These are phyloP conservation scores for Phylloscopus collybita DNA, from an alignment of 2,797 vertebrate genomes.

Conservation along the genomic window DNA sequence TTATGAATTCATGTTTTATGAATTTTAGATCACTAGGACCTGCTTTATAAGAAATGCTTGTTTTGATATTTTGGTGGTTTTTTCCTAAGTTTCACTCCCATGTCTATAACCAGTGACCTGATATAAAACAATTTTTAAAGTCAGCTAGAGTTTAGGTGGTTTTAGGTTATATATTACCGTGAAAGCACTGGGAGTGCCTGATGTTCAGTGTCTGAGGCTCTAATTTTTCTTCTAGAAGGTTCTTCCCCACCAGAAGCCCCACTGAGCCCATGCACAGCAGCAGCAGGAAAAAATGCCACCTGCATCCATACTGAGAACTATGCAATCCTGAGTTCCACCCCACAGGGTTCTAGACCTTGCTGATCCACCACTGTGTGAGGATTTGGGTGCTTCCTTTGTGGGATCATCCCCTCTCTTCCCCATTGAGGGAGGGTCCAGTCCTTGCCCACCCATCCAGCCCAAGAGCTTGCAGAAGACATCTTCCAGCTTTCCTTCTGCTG, in stretches of 20 bases:
- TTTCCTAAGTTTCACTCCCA: background rate
- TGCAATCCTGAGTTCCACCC: background rate
- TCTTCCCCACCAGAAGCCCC: background rate
- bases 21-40: background rate
- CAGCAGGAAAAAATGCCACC: background rate
- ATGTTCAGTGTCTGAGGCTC: background rate
- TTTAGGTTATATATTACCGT: background rate
- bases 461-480: background rate
- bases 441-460: background rate
- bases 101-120: background rate
- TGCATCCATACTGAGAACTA: accelerated
- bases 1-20: background rate
- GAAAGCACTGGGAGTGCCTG: background rate
- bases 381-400: background rate
- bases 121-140: background rate
- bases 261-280: background rate
- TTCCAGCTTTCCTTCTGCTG: background rate
- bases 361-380: background rate
- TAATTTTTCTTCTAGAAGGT: background rate
- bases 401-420: background rate
- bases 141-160: background rate
- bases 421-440: background rate
- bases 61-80: background rate
- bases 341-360: background rate
- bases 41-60: background rate